These are phyloP conservation scores for Caenorhabditis sp. DNA, from an alignment of 2,888 invertebrate genomes.

Conservation along the genomic window DNA sequence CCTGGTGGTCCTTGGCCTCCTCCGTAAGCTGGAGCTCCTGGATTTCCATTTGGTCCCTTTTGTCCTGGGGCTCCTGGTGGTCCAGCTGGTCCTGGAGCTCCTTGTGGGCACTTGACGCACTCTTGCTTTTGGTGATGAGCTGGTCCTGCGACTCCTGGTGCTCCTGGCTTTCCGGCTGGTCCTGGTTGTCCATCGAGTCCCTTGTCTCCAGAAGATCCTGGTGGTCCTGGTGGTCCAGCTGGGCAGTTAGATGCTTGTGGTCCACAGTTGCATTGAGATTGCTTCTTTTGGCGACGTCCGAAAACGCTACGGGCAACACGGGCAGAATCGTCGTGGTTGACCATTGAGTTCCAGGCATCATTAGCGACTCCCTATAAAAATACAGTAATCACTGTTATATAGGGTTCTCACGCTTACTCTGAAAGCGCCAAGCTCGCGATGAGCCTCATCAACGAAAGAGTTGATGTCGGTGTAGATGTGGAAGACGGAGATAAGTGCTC, in stretches of 20 bases:
- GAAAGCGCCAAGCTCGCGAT: conserved; percentile 68
- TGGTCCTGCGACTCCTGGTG: conserved; percentile 57
- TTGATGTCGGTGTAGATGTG: conserved; percentile 69
- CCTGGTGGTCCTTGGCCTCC: conserved; percentile 65
- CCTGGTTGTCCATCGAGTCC: conserved; percentile 68
- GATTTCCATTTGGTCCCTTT: conserved; percentile 61
- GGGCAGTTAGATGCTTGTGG: conserved; percentile 70
- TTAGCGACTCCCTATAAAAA: conserved; percentile 61
- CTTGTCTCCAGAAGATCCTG: conserved; percentile 68
- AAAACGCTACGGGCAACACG: conserved; percentile 62
- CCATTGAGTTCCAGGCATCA: conserved; percentile 69
- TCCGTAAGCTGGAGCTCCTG: conserved; percentile 62
- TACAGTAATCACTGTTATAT: not conserved
- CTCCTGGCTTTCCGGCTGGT: conserved; percentile 64
- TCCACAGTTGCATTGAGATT: conserved; percentile 70
- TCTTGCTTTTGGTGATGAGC: conserved; percentile 41
- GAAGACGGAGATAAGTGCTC: conserved; percentile 59
- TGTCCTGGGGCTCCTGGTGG: conserved; percentile 64
- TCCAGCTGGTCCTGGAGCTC: conserved; percentile 64
- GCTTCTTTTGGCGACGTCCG: conserved; percentile 61
- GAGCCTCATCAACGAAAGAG: conserved; percentile 66
- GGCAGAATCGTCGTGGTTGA: conserved; percentile 50
- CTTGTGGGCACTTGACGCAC: conserved; percentile 64
- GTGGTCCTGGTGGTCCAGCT: conserved; percentile 74
- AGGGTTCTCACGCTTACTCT: conserved; percentile 43